phyloP scores from a whole-genome alignment of 2,797 vertebrate species.

The Channallabes apus region DNA sequence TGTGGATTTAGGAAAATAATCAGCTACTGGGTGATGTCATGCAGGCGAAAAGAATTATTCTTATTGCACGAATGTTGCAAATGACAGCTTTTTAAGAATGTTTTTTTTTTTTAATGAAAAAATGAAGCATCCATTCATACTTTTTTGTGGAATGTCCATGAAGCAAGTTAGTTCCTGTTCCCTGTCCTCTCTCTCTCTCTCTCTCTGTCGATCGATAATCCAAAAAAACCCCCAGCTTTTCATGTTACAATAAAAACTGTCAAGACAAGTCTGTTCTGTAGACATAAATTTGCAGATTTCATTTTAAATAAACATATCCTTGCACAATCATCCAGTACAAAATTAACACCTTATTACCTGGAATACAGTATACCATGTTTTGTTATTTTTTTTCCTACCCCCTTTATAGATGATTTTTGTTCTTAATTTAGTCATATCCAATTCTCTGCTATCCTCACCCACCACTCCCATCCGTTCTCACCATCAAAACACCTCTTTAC shows the following conservation, averaged over 20 bases:
- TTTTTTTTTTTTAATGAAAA: not conserved
- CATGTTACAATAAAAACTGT: not conserved
- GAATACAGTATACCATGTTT: not conserved
- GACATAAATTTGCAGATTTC: not conserved
- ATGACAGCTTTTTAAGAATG: too few relatives aligned
- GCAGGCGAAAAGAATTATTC: not conserved
- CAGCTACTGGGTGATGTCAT: not conserved
- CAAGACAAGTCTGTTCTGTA: not conserved
- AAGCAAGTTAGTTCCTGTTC: not conserved
- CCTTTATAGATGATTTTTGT: not conserved
- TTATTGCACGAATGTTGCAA: not conserved
- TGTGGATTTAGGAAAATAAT: not conserved
- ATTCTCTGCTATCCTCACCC: too few relatives aligned
- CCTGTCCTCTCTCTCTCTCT: not conserved
- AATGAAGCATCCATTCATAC: not conserved
- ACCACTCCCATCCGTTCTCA: too few relatives aligned
- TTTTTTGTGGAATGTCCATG: not conserved
- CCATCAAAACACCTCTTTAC: too few relatives aligned
- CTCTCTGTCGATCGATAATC: too few relatives aligned
- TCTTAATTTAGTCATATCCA: too few relatives aligned
- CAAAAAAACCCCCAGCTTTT: slow-evolving; percentile 5
- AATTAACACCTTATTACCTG: not conserved
- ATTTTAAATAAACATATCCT: not conserved
- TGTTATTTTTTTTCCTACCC: too few relatives aligned
- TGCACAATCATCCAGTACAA: not conserved